Conservation (phyloP, 2,113 vertebrate species). For the Echinops telfairi region DNA sequence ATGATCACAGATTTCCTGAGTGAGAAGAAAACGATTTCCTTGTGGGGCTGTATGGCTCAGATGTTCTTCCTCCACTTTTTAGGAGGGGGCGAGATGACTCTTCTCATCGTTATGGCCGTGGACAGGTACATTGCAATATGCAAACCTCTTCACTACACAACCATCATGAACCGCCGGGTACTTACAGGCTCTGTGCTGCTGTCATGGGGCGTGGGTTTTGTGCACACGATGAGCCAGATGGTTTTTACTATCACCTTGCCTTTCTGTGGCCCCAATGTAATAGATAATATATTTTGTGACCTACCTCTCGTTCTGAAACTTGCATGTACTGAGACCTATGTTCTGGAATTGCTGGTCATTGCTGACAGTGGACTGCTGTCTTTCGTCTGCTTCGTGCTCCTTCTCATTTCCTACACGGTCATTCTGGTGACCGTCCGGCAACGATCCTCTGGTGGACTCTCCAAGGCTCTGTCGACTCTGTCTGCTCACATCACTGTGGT, state of each 20-base stretch:
- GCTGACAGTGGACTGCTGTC: constrained; percentile 59
- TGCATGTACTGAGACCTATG: constrained; percentile 64
- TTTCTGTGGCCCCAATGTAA: constrained; percentile 74
- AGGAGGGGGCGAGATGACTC: constrained; percentile 65
- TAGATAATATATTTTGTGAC: constrained; percentile 73
- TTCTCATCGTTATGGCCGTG: constrained; percentile 73
- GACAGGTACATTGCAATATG: constrained; percentile 76
- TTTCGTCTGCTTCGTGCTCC: constrained; percentile 48
- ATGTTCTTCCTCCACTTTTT: constrained; percentile 77
- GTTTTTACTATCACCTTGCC: constrained; percentile 52
- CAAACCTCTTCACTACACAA: constrained; percentile 68
- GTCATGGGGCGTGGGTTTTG: constrained; percentile 62
- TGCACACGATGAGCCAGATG: constrained; percentile 70
- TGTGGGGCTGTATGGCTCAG: constrained; percentile 70
- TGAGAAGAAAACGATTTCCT: constrained; percentile 55
- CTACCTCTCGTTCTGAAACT: constrained; percentile 60
- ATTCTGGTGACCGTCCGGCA: constrained; percentile 17
- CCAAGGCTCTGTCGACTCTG: constrained; percentile 56
- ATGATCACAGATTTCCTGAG: constrained; percentile 59
- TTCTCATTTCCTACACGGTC: constrained; percentile 56
- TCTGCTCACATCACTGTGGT: constrained; percentile 75
- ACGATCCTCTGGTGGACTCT: not conserved
- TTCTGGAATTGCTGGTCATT: constrained; percentile 59
- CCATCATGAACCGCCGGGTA: constrained; percentile 59
- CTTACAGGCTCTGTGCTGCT: constrained; percentile 42